Evolutionary conservation across 2,888 invertebrate genomes (phyloP), one percentile per base, ranked within the genome.

Genomic region (Glomeris marginata): DNA sequence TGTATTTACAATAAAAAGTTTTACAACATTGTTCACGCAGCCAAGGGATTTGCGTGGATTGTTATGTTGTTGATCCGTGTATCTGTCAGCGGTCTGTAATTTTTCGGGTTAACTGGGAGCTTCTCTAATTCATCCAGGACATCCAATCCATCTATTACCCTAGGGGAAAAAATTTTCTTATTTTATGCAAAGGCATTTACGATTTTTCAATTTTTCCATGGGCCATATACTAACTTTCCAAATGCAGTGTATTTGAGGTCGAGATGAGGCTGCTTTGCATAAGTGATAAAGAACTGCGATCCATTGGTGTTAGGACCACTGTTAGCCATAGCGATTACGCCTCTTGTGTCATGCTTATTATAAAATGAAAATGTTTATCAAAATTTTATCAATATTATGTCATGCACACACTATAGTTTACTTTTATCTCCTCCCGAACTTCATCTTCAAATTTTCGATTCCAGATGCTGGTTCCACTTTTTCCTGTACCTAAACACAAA

Each of bases 41-140:
- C 97, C 59, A 98, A 69, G 15, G 98, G 98, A 75, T 98, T 98
- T 2, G 97, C 94, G 73, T 99, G 98, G 63, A 99, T 90, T 6
- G 92, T 95, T 13, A 94, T 76, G 61, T 76, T 80, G 62, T 84
- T 84, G 59, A 99, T 84, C 67, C 78, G 78, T 28, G 82, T 84
- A 63, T 95, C 94, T 37, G 77, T 78, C 1, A 90, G 68, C 0
- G 97, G 97, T 59, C 80, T 77, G 64, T 78, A 92, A 60, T 84
- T 88, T 70, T 95, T 97, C 3, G 90, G 84, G 69, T 94, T 90
- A 0, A 98, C 94, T 47, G 85, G 79, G 54, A 90, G 72, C 66
- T 92, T 95, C 69, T 98, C 98, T 56, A 99, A 71, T 63, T 94
- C 92, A 66, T 98, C 97, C 36, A 99, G 71, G 0, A 85, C 80